Evolutionary conservation across 2,797 vertebrate species (phyloP).

Genomic region (Muscicapa striata): DNA sequence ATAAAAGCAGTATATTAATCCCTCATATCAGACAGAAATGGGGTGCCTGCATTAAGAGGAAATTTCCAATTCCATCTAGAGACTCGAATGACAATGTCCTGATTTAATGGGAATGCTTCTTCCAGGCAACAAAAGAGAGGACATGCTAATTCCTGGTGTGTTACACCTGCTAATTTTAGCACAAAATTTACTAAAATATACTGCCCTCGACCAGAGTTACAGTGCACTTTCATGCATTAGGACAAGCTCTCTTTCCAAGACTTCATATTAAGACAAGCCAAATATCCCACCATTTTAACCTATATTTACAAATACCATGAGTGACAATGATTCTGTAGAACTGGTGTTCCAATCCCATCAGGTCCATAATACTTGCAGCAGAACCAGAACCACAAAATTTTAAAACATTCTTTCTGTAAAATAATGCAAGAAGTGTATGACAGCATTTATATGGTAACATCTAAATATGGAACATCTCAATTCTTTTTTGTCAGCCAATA

Average conservation of each 20-base stretch:
- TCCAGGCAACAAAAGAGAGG: background rate
- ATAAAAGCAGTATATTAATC: background rate
- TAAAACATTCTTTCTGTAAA: background rate
- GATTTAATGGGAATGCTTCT: background rate
- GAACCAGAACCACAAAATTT: background rate
- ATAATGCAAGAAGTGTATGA: background rate
- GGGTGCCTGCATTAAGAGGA: background rate
- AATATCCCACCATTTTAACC: background rate
- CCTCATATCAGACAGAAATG: background rate
- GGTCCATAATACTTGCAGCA: background rate
- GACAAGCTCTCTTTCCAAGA: background rate
- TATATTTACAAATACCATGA: background rate
- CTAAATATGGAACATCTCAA: background rate
- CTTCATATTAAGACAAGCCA: background rate
- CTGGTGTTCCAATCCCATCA: background rate
- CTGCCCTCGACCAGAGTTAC: background rate
- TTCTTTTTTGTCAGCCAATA: background rate
- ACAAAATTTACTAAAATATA: background rate
- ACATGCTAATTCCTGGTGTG: background rate
- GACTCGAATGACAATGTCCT: background rate
- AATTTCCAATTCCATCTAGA: background rate
- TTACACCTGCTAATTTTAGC: background rate
- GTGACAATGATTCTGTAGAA: background rate
- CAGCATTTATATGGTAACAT: background rate
- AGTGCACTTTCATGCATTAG: background rate